A percentile compares a stretch with the other conserved stretches of the same genome.
Evolutionary conservation across 2,113 vertebrate species (phyloP).

Genomic region (Eublepharis macularius): DNA sequence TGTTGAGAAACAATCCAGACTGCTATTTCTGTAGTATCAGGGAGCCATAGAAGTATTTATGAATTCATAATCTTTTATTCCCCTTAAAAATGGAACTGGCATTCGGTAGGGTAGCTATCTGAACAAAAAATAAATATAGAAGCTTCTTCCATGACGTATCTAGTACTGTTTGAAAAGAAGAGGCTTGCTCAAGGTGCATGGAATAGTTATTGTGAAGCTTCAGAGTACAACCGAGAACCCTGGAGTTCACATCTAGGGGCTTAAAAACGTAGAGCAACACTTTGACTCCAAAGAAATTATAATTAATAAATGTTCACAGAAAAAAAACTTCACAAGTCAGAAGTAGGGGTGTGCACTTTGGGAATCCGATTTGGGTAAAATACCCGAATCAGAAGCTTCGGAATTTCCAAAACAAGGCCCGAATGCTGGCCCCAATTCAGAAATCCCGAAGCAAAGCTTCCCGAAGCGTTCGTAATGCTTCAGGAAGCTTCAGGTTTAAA

Average conservation of each 20-base stretch:
- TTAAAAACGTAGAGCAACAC: not conserved
- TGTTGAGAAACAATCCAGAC: not conserved
- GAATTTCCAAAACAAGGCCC: too few species aligned
- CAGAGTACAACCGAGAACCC: not conserved
- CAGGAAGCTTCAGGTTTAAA: too few species aligned
- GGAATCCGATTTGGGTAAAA: too few species aligned
- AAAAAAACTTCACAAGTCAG: not conserved
- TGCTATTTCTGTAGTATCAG: not conserved
- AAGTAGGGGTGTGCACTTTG: too few species aligned
- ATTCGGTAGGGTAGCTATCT: not conserved
- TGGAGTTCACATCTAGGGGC: not conserved
- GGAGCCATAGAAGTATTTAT: conserved; percentile 12
- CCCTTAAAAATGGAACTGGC: not conserved
- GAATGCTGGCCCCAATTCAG: too few species aligned
- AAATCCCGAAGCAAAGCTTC: too few species aligned
- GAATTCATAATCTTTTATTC: conserved; percentile 22
- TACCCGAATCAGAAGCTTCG: too few species aligned
- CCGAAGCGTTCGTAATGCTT: too few species aligned
- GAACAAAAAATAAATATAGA: not conserved
- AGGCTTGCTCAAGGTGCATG: not conserved
- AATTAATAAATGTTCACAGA: not conserved
- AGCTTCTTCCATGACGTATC: not conserved
- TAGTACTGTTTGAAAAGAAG: not conserved
- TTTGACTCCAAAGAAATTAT: not conserved
- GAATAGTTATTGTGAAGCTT: not conserved